phyloP scores from a whole-genome alignment of 2,888 invertebrate genomes.

The Notodonta ziczac region DNA sequence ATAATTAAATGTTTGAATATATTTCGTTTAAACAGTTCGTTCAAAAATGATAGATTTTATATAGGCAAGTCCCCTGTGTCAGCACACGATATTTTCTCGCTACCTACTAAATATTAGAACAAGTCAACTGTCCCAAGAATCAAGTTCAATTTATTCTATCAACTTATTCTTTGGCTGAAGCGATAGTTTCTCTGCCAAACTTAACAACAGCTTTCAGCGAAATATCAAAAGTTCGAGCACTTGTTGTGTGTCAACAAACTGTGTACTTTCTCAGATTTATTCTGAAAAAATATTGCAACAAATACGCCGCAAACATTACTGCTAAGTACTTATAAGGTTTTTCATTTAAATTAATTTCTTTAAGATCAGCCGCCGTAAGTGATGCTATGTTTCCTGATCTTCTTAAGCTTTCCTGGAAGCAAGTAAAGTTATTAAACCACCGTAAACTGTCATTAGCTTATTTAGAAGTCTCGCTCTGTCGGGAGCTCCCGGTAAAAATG shows the following conservation, averaged over 20 bases:
- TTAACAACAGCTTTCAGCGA: slow-evolving; percentile 19
- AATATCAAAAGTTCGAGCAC: slow-evolving; percentile 18
- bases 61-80: neutral
- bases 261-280: slow-evolving; percentile 21
- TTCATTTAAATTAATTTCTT: no score
- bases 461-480: slow-evolving; percentile 23
- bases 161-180: slow-evolving; percentile 17
- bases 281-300: slow-evolving; percentile 11
- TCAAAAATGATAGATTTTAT: no score
- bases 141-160: slow-evolving; percentile 13
- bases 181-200: slow-evolving; percentile 26
- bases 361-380: neutral
- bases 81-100: neutral
- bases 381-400: neutral
- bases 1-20: neutral
- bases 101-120: neutral
- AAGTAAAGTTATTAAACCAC: slow-evolving; percentile 24
- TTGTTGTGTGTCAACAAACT: slow-evolving; percentile 27
- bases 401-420: slow-evolving; percentile 1
- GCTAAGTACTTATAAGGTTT: no score
- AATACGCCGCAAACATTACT: slow-evolving; percentile 2
- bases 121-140: neutral
- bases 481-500: slow-evolving; percentile 26
- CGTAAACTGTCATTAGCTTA: slow-evolving; percentile 32
- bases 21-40: neutral